These are phyloP conservation scores for Carcinoscorpius rotundicauda DNA, from an alignment of 1,140 invertebrate species.

Conservation along the genomic window DNA sequence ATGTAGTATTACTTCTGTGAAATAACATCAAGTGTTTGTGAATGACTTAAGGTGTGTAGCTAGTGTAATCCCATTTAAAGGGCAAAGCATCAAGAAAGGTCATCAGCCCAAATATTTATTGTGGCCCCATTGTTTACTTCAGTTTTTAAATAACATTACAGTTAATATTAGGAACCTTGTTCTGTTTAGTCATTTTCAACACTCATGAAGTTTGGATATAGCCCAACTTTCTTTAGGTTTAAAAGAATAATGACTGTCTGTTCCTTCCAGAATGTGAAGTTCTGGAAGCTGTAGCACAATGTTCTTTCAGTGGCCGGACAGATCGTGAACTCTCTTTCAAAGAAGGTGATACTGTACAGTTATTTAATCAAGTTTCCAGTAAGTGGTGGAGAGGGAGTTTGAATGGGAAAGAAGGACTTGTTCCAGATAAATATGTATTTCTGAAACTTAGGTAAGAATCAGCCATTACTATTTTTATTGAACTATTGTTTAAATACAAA, in stretches of 20 bases:
- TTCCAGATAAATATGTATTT: constrained; percentile 76
- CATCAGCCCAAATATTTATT: no score
- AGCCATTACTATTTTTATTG: no score
- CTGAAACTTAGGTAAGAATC: constrained; percentile 54
- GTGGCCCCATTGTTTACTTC: no score
- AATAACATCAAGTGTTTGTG: no score
- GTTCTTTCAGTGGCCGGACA: constrained; percentile 70
- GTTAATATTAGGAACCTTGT: no score
- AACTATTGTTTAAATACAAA: no score
- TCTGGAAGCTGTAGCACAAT: constrained; percentile 68
- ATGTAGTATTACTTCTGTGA: no score
- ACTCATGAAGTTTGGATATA: not conserved
- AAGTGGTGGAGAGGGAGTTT: constrained; percentile 74
- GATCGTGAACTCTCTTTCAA: constrained; percentile 66
- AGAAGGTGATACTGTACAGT: constrained; percentile 59
- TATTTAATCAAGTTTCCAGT: constrained; percentile 64
- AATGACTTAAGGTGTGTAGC: no score
- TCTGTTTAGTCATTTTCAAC: not conserved
- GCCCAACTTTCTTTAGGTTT: not conserved
- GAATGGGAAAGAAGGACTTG: constrained; percentile 60
- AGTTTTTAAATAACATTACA: no score
- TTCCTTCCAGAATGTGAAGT: constrained; percentile 54
- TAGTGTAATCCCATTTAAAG: no score
- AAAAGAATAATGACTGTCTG: constrained; percentile 6
- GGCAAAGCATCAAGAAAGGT: no score